Conservation (phyloP, 2,888 invertebrate species). For the Flexamia atlantica region DNA sequence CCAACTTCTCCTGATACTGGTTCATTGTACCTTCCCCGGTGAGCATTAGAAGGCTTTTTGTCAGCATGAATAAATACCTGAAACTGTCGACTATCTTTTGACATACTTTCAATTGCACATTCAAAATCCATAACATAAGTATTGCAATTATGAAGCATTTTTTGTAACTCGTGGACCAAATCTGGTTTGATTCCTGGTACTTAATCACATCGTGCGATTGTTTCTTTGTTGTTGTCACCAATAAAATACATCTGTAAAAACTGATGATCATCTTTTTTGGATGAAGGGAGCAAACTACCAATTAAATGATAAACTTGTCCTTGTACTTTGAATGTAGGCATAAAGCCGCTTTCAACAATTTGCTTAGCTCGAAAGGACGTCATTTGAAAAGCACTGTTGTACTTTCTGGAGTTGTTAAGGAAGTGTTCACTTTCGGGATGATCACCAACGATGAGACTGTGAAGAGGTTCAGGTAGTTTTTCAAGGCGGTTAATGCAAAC, state of each 20-base stretch:
- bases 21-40: conserved; percentile 58
- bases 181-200: conserved; percentile 10
- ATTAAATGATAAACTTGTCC: conserved; percentile 68
- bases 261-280: conserved; percentile 60
- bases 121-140: conserved; percentile 63
- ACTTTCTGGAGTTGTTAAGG: conserved; percentile 54
- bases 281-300: conserved; percentile 66
- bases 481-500: conserved; percentile 44
- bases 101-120: conserved; percentile 61
- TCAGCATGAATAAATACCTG: conserved; percentile 63
- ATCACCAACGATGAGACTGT: conserved; percentile 41
- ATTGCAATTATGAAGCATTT: conserved; percentile 62
- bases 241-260: conserved; percentile 69
- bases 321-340: conserved; percentile 69
- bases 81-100: conserved; percentile 42
- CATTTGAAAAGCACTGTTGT: conserved; percentile 66
- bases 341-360: conserved; percentile 61
- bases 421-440: conserved; percentile 62
- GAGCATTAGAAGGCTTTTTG: conserved; percentile 56
- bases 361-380: conserved; percentile 65
- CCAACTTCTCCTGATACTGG: conserved; percentile 62
- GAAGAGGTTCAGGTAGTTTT: conserved; percentile 21
- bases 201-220: conserved; percentile 11
- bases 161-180: conserved; percentile 62
- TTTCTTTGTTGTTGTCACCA: conserved; percentile 62